These are phyloP conservation scores for Holothuria scabra DNA, from an alignment of 53 echinoderm and acorn worm species.

Conservation along the genomic window DNA sequence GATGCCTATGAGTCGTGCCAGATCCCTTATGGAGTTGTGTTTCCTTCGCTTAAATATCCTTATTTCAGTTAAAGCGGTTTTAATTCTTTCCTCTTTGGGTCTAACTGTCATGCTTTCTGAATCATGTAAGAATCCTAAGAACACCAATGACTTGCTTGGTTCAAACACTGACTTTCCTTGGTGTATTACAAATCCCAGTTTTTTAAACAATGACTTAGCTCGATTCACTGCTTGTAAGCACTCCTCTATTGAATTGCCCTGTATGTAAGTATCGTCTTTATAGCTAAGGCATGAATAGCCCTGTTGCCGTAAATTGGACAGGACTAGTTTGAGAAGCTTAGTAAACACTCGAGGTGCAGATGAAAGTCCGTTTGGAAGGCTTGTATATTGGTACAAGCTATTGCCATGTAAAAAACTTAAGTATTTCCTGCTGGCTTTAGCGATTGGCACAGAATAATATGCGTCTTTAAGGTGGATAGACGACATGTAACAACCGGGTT, in stretches of 20 bases:
- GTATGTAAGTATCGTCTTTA: constrained; percentile 13
- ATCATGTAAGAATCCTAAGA: constrained; percentile 30
- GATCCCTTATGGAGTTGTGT: not conserved
- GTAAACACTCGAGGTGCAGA: constrained; percentile 13
- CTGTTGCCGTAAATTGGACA: not conserved
- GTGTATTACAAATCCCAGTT: constrained; percentile 23
- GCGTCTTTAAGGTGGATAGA: no score
- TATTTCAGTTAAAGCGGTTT: not conserved
- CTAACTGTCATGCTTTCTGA: not conserved
- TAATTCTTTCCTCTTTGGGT: constrained; percentile 9
- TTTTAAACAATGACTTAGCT: not conserved
- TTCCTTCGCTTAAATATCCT: not conserved
- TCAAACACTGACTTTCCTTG: constrained; percentile 24
- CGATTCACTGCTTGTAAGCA: constrained; percentile 1
- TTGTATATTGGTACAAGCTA: constrained; percentile 38
- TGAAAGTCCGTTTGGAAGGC: constrained; percentile 18
- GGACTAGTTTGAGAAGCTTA: constrained; percentile 24
- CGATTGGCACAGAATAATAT: no score
- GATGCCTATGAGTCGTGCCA: constrained; percentile 22
- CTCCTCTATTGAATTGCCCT: not conserved
- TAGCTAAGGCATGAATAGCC: not conserved
- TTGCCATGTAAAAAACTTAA: no score
- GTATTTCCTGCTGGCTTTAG: no score
- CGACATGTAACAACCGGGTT: no score
- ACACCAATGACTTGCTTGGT: constrained; percentile 6